Percentiles rank a stretch among this genome's conserved stretches.
Conservation (phyloP, 2,888 invertebrate genomes). For the Lithophane semibrunnea region DNA sequence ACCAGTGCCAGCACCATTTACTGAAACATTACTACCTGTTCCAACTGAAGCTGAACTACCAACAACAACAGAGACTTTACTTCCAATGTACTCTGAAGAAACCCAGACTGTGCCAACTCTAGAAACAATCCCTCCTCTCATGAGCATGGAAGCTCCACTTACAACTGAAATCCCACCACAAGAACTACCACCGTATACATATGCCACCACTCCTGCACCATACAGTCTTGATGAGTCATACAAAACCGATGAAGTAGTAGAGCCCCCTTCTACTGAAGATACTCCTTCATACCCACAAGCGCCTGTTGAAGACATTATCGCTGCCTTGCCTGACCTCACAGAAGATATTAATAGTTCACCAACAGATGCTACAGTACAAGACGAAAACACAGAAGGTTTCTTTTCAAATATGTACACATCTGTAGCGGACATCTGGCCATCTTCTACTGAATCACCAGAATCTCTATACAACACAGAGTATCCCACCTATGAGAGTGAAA, state of each 20-base stretch:
- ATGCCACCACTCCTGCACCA: constrained; percentile 48
- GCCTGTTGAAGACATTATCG: constrained; percentile 52
- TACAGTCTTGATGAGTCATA: constrained; percentile 28
- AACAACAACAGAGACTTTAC: constrained; percentile 63
- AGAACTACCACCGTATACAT: constrained; percentile 24
- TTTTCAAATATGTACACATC: constrained; percentile 81
- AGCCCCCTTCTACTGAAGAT: constrained; percentile 46
- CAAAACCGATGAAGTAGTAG: constrained; percentile 47
- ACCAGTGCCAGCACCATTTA: constrained; percentile 5
- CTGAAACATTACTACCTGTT: constrained; percentile 40
- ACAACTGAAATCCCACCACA: constrained; percentile 50
- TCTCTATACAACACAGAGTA: constrained; percentile 76
- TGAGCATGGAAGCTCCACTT: constrained; percentile 44
- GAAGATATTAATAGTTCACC: constrained; percentile 42
- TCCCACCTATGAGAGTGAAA: constrained; percentile 67
- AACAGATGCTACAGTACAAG: constrained; percentile 57
- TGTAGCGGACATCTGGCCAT: constrained; percentile 81
- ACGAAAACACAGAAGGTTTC: constrained; percentile 73
- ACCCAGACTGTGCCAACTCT: constrained; percentile 40
- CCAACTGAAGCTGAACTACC: constrained; percentile 39
- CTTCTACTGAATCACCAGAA: constrained; percentile 78
- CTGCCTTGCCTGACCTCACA: constrained; percentile 64
- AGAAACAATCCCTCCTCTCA: constrained; percentile 48
- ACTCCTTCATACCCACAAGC: constrained; percentile 19
- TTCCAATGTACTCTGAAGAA: constrained; percentile 58